Base-by-base conservation (phyloP, 2,797 vertebrate genomes). In the Liasis olivaceus region DNA sequence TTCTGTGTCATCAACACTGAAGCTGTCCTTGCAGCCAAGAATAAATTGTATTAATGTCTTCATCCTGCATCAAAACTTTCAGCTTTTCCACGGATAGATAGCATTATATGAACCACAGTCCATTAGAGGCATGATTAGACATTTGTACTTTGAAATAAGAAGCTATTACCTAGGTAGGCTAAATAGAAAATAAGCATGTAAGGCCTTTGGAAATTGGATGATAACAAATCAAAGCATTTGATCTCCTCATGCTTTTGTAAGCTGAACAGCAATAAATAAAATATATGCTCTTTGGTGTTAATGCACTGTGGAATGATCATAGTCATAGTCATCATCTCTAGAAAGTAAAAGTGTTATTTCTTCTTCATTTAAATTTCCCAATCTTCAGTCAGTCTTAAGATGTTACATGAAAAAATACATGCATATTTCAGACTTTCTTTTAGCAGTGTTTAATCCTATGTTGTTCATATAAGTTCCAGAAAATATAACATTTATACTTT, bases 121-220 rank as follows among this genome's bases (percentile, higher is more conserved):
- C 95, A 93, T 95, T 93, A 94, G 90, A 94, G 17, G 62, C 90
- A 58, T 84, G 66, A 88, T 60, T 91, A 60, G 77, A 93, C 96
- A 91, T 89, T 14, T 63, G 84, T 94, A 63, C 62, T 95, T 93
- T 95, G 92, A 96, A 96, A 94, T 91, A 62, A 54, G 66, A 94
- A 72, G n/a, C 59, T 91, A 85, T 90, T 95, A 85, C 26, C 42
- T 72, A 94, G 84, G 72, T 42, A 89, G 14, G 59, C 72, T 42
- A 60, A 72, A 12, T 91, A 91, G 89, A 62, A 93, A 93, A 31
- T 36, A 92, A 81, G 62, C 17, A 93, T 77, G 69, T 92, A 88
- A 91, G 89, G 87, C 31, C 90, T 88, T 12, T 2, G 87, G 92
- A 94, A 94, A 91, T 81, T 72, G 64, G 81, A 92, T 4, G 36